Percentiles rank a stretch among this genome's conserved stretches.
phyloP scores from a whole-genome alignment of 2,888 invertebrate species.

The Erebia aethiops region DNA sequence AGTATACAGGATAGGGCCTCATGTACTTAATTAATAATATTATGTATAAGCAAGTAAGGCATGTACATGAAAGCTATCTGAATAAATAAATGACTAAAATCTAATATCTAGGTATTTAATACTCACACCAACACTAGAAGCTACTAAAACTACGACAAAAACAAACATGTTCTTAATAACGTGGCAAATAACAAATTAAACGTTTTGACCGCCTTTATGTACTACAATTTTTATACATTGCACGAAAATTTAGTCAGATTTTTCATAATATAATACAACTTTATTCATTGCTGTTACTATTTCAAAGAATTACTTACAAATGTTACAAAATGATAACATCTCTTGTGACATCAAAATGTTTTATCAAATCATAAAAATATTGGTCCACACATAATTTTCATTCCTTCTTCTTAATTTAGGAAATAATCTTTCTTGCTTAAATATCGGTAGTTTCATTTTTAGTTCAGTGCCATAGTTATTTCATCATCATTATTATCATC shows the following conservation, averaged over 20 bases:
- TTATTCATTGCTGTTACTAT: background rate
- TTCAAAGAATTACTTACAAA: background rate
- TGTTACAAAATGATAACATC: background rate
- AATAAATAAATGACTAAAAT: too few relatives aligned
- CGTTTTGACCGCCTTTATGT: conserved; percentile 38
- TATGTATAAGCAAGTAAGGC: too few relatives aligned
- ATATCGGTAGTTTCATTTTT: too few relatives aligned
- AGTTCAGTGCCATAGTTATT: too few relatives aligned
- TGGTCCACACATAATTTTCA: too few relatives aligned
- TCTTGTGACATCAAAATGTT: background rate
- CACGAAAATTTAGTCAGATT: conserved; percentile 25
- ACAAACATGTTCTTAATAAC: conserved; percentile 29
- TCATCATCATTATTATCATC: too few relatives aligned
- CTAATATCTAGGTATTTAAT: background rate
- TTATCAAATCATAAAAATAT: too few relatives aligned
- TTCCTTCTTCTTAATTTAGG: too few relatives aligned
- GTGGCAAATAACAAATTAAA: conserved; percentile 17
- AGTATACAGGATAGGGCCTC: too few relatives aligned
- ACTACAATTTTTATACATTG: conserved; percentile 36
- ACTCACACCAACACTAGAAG: conserved; percentile 38
- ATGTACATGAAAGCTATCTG: too few relatives aligned
- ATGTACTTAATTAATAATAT: too few relatives aligned
- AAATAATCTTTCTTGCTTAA: too few relatives aligned
- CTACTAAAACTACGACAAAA: conserved; percentile 25
- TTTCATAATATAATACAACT: conserved; percentile 18